A percentile compares a stretch with the other conserved stretches of the same genome.
These are phyloP conservation scores for Xerus inauris DNA, from an alignment of 2,113 vertebrate genomes.

Conservation along the genomic window DNA sequence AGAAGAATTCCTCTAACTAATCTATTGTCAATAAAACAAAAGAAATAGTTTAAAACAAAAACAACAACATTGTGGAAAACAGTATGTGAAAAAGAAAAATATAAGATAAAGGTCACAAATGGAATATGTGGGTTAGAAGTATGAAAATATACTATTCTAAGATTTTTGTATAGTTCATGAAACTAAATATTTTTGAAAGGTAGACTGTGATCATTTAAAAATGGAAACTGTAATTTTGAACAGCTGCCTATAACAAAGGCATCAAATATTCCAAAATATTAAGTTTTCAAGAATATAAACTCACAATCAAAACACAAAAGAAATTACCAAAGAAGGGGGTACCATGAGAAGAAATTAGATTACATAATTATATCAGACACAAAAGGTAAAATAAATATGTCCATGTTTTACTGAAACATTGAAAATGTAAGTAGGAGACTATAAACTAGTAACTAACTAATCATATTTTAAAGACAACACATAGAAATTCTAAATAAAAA, in stretches of 20 bases:
- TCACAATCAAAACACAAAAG: background rate
- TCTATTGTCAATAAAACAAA: constrained; percentile 43
- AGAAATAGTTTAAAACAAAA: background rate
- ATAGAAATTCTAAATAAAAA: background rate
- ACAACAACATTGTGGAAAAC: background rate
- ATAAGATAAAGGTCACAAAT: background rate
- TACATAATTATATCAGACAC: background rate
- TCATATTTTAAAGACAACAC: background rate
- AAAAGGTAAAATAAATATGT: background rate
- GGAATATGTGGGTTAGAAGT: background rate
- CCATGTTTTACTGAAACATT: background rate
- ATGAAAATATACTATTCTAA: background rate
- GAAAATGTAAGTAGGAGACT: background rate
- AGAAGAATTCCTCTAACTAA: background rate
- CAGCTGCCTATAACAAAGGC: background rate
- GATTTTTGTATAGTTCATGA: background rate
- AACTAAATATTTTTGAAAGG: background rate
- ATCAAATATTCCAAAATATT: background rate
- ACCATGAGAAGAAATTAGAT: background rate
- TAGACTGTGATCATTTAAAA: background rate
- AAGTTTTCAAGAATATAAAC: background rate
- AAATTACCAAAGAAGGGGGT: background rate
- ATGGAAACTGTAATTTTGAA: background rate
- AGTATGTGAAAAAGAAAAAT: background rate
- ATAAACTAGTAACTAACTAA: background rate